Evolutionary conservation across 2,113 vertebrate genomes (phyloP).

Genomic region (Psittacara wagleri): DNA sequence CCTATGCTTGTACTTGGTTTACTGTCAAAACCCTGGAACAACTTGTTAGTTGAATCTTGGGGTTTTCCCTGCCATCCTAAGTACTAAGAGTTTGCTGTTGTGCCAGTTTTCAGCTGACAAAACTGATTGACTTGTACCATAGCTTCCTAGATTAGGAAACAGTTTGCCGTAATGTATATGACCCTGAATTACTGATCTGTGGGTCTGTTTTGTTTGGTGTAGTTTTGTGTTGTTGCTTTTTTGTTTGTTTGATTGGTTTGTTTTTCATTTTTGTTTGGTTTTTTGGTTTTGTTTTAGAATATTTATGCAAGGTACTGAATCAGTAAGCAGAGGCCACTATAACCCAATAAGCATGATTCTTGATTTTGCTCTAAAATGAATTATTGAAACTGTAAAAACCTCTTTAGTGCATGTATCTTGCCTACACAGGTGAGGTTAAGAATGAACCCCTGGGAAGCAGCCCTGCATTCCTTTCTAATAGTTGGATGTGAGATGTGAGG

Average conservation of each 20-base stretch:
- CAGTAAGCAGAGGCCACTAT: background rate
- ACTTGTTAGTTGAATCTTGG: background rate
- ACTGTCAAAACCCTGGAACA: background rate
- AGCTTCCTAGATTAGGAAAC: background rate
- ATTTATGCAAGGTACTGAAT: conserved; percentile 2
- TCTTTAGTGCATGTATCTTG: background rate
- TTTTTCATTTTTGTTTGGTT: background rate
- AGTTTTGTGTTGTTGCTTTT: background rate
- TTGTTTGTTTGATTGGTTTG: background rate
- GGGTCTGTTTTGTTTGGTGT: background rate
- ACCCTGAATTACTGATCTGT: background rate
- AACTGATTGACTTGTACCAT: background rate
- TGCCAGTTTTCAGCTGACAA: background rate
- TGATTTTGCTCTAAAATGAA: conserved; percentile 9
- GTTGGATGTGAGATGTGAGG: background rate
- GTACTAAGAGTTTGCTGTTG: background rate
- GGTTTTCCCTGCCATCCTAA: background rate
- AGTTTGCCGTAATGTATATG: background rate
- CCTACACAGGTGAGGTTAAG: background rate
- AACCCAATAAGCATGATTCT: background rate
- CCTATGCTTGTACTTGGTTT: background rate
- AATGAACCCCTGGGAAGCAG: background rate
- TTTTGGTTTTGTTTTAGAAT: background rate
- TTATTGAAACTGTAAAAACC: background rate
- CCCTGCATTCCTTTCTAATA: background rate